phyloP scores from a whole-genome alignment of 1,140 invertebrate species.

The Cylas formicarius region DNA sequence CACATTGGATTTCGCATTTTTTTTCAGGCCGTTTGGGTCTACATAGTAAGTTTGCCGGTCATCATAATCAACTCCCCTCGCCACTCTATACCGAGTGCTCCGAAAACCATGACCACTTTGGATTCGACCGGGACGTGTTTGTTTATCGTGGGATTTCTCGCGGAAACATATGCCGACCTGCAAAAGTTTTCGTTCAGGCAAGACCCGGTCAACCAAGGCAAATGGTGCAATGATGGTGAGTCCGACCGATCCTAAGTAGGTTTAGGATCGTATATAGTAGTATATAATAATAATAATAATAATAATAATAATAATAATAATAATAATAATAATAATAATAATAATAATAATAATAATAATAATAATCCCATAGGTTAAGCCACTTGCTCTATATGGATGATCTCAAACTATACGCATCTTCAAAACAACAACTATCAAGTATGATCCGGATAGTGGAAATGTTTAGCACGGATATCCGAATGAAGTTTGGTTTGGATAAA shows the following conservation, averaged over 20 bases:
- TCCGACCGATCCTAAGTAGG: too few species aligned
- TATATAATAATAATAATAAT: too few species aligned
- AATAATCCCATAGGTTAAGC: too few species aligned
- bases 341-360: too few species aligned
- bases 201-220: conserved; percentile 78
- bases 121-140: conserved; percentile 78
- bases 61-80: conserved; percentile 87
- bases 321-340: not conserved
- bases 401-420: too few species aligned
- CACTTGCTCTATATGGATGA: too few species aligned
- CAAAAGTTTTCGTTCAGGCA: conserved; percentile 86
- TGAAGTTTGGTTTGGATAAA: too few species aligned
- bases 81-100: conserved; percentile 65
- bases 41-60: conserved; percentile 80
- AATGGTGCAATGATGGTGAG: conserved; percentile 81
- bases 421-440: too few species aligned
- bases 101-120: conserved; percentile 73
- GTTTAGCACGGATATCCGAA: too few species aligned
- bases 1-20: too few species aligned
- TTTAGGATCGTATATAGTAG: too few species aligned
- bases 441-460: too few species aligned
- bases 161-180: conserved; percentile 83
- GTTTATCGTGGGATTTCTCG: conserved; percentile 74
- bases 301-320: not conserved
- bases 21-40: conserved; percentile 86